Evolutionary conservation across 2,113 vertebrate genomes (phyloP), one percentile per base, ranked within the genome.

Genomic region (Pterophyllum scalare): DNA sequence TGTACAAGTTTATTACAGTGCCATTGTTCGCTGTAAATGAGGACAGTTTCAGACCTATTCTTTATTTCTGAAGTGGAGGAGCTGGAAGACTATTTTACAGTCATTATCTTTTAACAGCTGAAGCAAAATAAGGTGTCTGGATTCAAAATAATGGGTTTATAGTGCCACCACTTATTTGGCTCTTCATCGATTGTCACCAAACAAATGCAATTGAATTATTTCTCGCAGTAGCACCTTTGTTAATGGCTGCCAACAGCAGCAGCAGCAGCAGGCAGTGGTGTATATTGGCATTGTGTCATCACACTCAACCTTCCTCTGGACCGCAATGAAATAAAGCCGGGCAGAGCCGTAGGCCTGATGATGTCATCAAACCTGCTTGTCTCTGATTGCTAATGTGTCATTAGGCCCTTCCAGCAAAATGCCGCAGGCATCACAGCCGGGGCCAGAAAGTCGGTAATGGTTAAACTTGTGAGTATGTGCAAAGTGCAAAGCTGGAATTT

Each of bases 351-450:
- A 49, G 49, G 64, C 38, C 79, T 59, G 79, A 67, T 83, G 72
- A 88, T 86, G 88, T 87, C 77, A 91, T 89, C 81, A 80, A 87
- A 90, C 56, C 70, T 83, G 83, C 75, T 87, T 81, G 80, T 84
- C 33, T 88, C 84, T 77, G 82, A 91, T 79, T 92, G 90, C 81
- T 84, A 60, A 89, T 91, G 76, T 64, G 72, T 88, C 90, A 87
- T 87, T 65, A 61, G 74, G 64, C 79, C 81, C 58, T 80, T 57
- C 75, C 80, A 80, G 67, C 56, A 62, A 81, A 81, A 77, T 75
- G 78, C 84, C 78, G 67, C 0, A 7, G 77, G 38, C 90, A 24
- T 79, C 80, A 52, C 59, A 77, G 64, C 64, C 64, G 54, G 58
- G 22, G 58, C 70, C 17, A 3, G 28, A 75, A 35, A 56, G n/a